These are phyloP conservation scores for Nasonovia ribisnigri DNA, from an alignment of 2,888 invertebrate genomes.

Conservation along the genomic window DNA sequence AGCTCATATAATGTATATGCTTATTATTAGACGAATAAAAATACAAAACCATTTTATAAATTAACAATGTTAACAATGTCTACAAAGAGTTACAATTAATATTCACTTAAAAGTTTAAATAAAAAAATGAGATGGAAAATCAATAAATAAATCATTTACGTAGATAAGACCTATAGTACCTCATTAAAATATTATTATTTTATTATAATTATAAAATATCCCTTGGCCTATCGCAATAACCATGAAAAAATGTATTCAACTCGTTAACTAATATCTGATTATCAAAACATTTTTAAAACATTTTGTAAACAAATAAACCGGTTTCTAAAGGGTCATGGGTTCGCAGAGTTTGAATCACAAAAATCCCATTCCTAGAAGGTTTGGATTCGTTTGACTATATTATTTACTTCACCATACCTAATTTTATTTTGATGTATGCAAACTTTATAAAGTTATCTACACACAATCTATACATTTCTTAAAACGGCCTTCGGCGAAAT, in stretches of 20 bases:
- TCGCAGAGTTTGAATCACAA: not conserved
- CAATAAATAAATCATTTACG: not conserved
- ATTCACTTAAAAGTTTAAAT: not conserved
- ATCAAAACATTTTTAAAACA: not conserved
- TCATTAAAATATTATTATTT: not conserved
- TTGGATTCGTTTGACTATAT: not conserved
- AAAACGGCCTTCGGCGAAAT: not conserved
- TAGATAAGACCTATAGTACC: not conserved
- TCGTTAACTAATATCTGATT: not conserved
- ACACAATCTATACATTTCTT: not conserved
- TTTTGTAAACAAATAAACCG: conserved; percentile 18
- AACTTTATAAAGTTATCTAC: not conserved
- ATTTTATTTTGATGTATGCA: not conserved
- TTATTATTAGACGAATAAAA: not conserved
- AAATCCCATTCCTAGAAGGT: not conserved
- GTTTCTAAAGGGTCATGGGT: not conserved
- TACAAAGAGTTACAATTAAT: not conserved
- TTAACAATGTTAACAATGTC: not conserved
- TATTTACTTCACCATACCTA: not conserved
- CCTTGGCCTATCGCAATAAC: not conserved
- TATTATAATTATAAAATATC: not conserved
- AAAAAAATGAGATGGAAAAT: not conserved
- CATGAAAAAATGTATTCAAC: not conserved
- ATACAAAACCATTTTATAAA: not conserved
- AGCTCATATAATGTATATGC: not conserved